Base-by-base conservation (phyloP, 2,888 invertebrate genomes). In the Thalpophila matura region DNA sequence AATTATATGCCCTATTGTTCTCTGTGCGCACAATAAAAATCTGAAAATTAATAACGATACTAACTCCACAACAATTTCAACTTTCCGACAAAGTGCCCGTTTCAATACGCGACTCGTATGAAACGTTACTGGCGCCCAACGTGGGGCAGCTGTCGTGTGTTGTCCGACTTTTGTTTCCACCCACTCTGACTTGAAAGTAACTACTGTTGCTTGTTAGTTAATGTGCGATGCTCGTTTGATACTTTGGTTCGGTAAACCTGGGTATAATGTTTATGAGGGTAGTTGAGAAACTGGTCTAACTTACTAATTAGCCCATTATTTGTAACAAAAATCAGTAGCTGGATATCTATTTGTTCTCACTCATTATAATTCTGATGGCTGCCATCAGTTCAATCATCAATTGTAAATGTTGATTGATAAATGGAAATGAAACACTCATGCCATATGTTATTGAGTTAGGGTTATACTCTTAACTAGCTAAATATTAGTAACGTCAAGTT, bases 111-210 rank as follows among this genome's bases (percentile, higher is more conserved):
- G 16, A 22, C 31, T 54, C 40, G 6, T n/a, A 16, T 31, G 37
- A 29, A 49, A 14, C 7, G 37, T 51, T 58, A 40, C 27, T 73
- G 70, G 76, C 74, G 70, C 74, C 74, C 66, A 62, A 29, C 56
- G 43, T 55, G 71, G 67, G 55, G 35, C 67, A 55, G 58, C 46
- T 51, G 66, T 55, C 65, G 43, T 45, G 20, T 50, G 20, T 26
- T 47, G 31, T 57, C 35, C 26, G 16, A 20, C 51, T 45, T 45
- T 58, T 64, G 58, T 58, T 58, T 33, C 38, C 9, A 26, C 35
- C 37, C 20, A 7, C n/a, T 43, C 24, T 38, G 16, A 47, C 56
- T 51, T 53, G 14, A 20, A 49, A 14, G 29, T 37, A 42, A 46
- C 46, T 65, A 31, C n/a, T 37, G 31, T 16, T 18, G 22, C n/a